Base-by-base conservation (phyloP, 1,140 invertebrate genomes). In the Gryon sp. region DNA sequence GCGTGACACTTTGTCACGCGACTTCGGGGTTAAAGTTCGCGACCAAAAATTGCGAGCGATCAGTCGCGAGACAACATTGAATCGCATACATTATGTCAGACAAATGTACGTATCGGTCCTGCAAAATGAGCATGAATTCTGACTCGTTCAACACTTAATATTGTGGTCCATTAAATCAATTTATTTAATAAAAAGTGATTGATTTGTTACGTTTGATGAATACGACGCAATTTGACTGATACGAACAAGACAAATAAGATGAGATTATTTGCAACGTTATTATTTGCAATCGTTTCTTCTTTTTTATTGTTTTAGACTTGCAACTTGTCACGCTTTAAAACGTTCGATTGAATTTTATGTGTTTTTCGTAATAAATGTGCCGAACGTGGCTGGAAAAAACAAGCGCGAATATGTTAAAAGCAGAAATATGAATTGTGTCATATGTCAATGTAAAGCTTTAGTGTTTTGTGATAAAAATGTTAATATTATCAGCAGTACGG, bases 271-370 rank as follows among this genome's bases (percentile, higher is more conserved):
- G n/a, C n/a, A n/a, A n/a, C n/a, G n/a, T n/a, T n/a, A n/a, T n/a
- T n/a, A n/a, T n/a, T n/a, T n/a, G n/a, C n/a, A 40, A 2, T 4
- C 16, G 11, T 2, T 4, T 55, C 24, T 22, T n/a, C 16, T 18
- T 1, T 34, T 12, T 18, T 46, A n/a, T 22, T 16, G 45, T 45
- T 30, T 50, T 50, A 18, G 8, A 14, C 4, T 2, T 11, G 15
- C 16, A 41, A 53, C 45, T 70, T 70, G 53, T 60, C 55, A 50
- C 53, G 53, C 19, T 45, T 70, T 50, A 70, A 60, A n/a, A 60
- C 53, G 45, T 52, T 43, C 19, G n/a, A 69, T 52, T 60, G 53
- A 70, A 70, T 70, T 70, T 59, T 52, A 70, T 45, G 34, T 28
- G 45, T 24, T 60, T n/a, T 57, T 52, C 6, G 53, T 34, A 60